phyloP scores from a whole-genome alignment of 2,113 vertebrate genomes.

The Siniperca knerii region DNA sequence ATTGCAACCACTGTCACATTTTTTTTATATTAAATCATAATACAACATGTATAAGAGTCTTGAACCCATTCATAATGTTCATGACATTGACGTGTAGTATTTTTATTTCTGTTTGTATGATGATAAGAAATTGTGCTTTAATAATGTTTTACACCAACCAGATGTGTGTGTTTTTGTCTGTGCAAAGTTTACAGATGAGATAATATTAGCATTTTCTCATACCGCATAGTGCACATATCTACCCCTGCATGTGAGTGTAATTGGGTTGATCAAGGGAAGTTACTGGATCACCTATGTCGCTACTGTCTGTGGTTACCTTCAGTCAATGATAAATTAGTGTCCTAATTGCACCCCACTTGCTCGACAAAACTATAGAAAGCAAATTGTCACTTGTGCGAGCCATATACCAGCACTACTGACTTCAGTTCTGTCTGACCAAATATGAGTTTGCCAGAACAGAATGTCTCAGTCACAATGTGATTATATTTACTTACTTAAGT shows the following conservation, averaged over 20 bases:
- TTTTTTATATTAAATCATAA: neutral
- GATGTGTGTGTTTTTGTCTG: neutral
- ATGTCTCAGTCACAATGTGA: neutral
- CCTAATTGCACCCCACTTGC: conserved; percentile 54
- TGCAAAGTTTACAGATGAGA: conserved; percentile 2
- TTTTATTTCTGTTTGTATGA: neutral
- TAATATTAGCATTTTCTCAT: conserved; percentile 28
- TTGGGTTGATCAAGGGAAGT: conserved; percentile 52
- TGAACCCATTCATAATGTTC: neutral
- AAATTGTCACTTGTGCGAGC: neutral
- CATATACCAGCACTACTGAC: neutral
- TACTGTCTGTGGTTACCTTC: conserved; percentile 36
- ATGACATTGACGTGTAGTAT: neutral
- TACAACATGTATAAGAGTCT: neutral
- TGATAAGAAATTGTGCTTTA: neutral
- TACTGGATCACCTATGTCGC: conserved; percentile 37
- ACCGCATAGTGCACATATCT: neutral
- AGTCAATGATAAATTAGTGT: conserved; percentile 53
- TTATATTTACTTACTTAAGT: neutral
- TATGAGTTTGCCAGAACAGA: neutral
- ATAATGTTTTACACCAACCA: neutral
- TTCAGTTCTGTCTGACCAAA: neutral
- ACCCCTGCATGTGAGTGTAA: conserved; percentile 40
- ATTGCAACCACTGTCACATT: neutral
- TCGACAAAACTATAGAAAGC: conserved; percentile 21